These are phyloP conservation scores for Beris morrisii DNA, from an alignment of 2,888 invertebrate genomes.

Conservation along the genomic window DNA sequence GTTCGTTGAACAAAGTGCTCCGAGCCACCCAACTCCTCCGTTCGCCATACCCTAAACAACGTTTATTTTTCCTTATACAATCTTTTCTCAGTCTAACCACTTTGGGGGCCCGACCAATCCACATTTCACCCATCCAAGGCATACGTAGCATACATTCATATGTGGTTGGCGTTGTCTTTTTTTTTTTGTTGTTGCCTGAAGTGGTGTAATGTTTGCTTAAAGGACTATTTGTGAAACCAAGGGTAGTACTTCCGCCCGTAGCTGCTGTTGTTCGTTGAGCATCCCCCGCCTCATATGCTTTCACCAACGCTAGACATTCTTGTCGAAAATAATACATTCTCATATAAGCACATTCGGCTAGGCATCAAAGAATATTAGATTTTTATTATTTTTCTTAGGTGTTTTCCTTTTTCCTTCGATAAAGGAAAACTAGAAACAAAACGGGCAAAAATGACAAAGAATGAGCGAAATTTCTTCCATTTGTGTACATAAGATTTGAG, in stretches of 20 bases:
- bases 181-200: conserved; percentile 3
- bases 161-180: conserved; percentile 10
- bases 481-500: conserved; percentile 4
- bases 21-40: not conserved
- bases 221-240: conserved; percentile 22
- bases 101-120: conserved; percentile 29
- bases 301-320: not conserved
- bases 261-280: not conserved
- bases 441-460: conserved; percentile 8
- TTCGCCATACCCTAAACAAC: not conserved
- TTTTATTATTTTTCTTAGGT: conserved; percentile 15
- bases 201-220: conserved; percentile 27
- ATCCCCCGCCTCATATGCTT: too few relatives aligned
- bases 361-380: conserved; percentile 19
- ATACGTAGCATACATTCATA: not conserved
- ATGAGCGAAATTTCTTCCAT: not conserved
- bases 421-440: conserved; percentile 18
- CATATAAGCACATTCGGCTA: not conserved
- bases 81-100: conserved; percentile 29
- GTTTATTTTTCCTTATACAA: conserved; percentile 21
- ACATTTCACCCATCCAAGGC: conserved; percentile 22
- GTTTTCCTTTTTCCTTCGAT: not conserved
- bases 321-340: not conserved
- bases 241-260: conserved; percentile 11
- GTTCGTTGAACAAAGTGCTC: conserved; percentile 11